A percentile compares a stretch with the other conserved stretches of the same genome.
These are phyloP conservation scores for Oryzias dopingdopingensis DNA, from an alignment of 2,797 vertebrate genomes.

Conservation along the genomic window DNA sequence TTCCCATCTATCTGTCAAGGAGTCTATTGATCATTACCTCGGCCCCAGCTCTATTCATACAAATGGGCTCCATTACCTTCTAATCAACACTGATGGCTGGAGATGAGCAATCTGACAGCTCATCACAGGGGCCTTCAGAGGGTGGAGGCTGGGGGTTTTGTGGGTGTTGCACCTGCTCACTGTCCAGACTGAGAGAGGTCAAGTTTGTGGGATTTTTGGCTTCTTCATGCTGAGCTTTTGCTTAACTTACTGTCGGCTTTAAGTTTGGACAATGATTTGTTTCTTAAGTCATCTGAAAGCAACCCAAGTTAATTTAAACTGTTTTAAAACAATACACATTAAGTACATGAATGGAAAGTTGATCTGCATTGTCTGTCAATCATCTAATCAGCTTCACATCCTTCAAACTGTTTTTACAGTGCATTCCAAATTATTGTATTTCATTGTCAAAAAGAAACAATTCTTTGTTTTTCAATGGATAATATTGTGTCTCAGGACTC, in stretches of 20 bases:
- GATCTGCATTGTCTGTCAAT: too few species aligned
- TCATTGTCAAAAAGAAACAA: too few species aligned
- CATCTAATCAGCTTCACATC: too few species aligned
- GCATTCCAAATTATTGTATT: too few species aligned
- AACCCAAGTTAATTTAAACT: too few species aligned
- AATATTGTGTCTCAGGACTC: too few species aligned
- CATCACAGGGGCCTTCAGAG: slow-evolving; percentile 58
- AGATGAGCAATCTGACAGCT: slow-evolving; percentile 76
- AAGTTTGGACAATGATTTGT: too few species aligned
- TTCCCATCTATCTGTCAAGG: slow-evolving; percentile 73
- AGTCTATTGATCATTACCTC: slow-evolving; percentile 77
- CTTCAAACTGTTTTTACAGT: too few species aligned
- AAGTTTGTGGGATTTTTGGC: slow-evolving; percentile 34
- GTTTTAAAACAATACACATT: too few species aligned
- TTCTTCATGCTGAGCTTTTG: neutral
- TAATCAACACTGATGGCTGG: slow-evolving; percentile 77
- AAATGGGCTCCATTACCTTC: slow-evolving; percentile 77
- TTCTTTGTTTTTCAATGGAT: too few species aligned
- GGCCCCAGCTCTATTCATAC: slow-evolving; percentile 72
- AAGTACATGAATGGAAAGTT: too few species aligned
- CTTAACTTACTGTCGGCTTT: slow-evolving; percentile 4
- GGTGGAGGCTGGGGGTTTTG: slow-evolving; percentile 32
- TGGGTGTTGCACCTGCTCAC: slow-evolving; percentile 48
- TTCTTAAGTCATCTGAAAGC: too few species aligned
- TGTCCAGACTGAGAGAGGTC: slow-evolving; percentile 36